phyloP scores from a whole-genome alignment of 2,888 invertebrate species.

The Temnothorax unifasciatus region DNA sequence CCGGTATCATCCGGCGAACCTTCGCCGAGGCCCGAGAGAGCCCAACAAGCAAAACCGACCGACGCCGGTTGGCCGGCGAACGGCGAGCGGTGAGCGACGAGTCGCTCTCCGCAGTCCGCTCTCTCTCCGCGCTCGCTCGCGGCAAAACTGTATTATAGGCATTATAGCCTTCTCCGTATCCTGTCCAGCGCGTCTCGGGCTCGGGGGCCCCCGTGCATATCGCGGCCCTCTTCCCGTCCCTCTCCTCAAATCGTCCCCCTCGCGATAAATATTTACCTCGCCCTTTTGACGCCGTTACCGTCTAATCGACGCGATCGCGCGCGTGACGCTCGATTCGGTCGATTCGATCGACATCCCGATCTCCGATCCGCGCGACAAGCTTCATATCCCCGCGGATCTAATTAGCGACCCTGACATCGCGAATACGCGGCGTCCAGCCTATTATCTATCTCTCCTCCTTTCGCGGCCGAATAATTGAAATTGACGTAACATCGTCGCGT shows the following conservation, averaged over 20 bases:
- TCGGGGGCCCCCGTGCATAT: slow-evolving; percentile 32
- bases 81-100: neutral
- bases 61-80: slow-evolving; percentile 53
- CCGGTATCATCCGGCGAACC: slow-evolving; percentile 68
- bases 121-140: slow-evolving; percentile 63
- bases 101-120: slow-evolving; percentile 9
- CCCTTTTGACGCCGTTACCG: slow-evolving; percentile 70
- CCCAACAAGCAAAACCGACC: slow-evolving; percentile 58
- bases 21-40: slow-evolving; percentile 36
- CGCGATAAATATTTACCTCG: slow-evolving; percentile 71
- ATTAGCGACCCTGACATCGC: slow-evolving; percentile 16
- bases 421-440: neutral
- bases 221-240: slow-evolving; percentile 26
- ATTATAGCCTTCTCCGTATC: slow-evolving; percentile 76
- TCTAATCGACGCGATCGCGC: slow-evolving; percentile 71
- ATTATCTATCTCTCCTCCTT: neutral
- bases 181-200: slow-evolving; percentile 62
- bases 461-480: neutral
- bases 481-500: neutral
- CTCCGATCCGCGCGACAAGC: neutral
- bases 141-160: slow-evolving; percentile 82
- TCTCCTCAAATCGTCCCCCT: slow-evolving; percentile 17
- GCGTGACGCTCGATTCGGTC: neutral
- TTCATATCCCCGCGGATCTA: neutral
- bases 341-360: neutral